phyloP scores from a whole-genome alignment of 2,888 invertebrate genomes.

The Patella ulyssiponensis region DNA sequence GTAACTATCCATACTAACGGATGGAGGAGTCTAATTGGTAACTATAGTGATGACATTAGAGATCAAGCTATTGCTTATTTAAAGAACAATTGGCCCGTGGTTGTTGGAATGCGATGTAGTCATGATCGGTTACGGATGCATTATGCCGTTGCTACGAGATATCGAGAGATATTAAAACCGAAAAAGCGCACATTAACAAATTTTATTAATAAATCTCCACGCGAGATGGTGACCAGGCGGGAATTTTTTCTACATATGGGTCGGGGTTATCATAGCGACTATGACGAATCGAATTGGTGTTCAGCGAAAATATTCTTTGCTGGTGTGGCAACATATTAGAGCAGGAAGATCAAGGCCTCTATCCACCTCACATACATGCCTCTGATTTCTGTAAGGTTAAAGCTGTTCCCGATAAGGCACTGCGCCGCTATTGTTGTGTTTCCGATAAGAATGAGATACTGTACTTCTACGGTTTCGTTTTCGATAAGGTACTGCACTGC shows the following conservation, averaged over 20 bases:
- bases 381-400: too few relatives aligned
- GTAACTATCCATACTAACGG: neutral
- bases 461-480: too few relatives aligned
- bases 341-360: too few relatives aligned
- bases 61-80: constrained; percentile 20
- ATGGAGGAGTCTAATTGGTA: constrained; percentile 14
- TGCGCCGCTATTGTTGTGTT: too few relatives aligned
- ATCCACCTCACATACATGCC: too few relatives aligned
- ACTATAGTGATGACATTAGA: constrained; percentile 17
- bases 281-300: constrained; percentile 16
- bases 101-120: constrained; percentile 25
- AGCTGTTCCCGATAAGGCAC: too few relatives aligned
- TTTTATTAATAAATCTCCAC: constrained; percentile 9
- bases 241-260: constrained; percentile 32
- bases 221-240: constrained; percentile 13
- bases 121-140: constrained; percentile 25
- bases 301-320: constrained; percentile 29
- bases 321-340: constrained; percentile 22
- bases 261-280: constrained; percentile 22
- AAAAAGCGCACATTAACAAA: constrained; percentile 19
- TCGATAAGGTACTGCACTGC: too few relatives aligned
- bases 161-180: constrained; percentile 11
- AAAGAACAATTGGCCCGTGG: constrained; percentile 27
- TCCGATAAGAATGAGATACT: too few relatives aligned
- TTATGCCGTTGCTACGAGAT: constrained; percentile 35